Conservation (phyloP, 2,888 invertebrate species). For the Hypomecis atomaria region DNA sequence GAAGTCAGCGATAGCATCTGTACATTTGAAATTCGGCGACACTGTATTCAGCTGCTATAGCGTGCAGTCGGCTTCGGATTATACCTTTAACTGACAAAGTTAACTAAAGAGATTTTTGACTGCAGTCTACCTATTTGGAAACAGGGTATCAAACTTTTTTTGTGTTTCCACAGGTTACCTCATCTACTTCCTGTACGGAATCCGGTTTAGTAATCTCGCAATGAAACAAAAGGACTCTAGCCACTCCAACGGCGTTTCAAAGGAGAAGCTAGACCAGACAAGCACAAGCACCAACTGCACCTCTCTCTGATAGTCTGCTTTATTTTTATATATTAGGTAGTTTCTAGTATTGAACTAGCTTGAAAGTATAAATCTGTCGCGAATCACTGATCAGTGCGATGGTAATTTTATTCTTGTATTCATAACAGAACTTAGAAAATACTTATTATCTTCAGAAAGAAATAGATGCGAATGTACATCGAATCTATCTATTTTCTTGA, state of each 20-base stretch:
- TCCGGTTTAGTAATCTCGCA: slow-evolving; percentile 88
- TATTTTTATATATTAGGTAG: background rate
- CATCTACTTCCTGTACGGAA: slow-evolving; percentile 95
- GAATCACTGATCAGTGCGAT: background rate
- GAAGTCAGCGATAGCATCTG: too few relatives aligned
- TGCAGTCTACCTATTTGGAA: too few relatives aligned
- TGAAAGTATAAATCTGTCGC: background rate
- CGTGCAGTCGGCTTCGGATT: too few relatives aligned
- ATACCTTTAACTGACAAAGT: too few relatives aligned
- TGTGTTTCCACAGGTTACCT: slow-evolving; percentile 86
- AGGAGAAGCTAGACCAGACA: slow-evolving; percentile 42
- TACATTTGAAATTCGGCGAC: too few relatives aligned
- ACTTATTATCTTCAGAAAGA: too few relatives aligned
- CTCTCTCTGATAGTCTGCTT: slow-evolving; percentile 17
- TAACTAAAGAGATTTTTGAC: too few relatives aligned
- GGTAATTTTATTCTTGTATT: too few relatives aligned
- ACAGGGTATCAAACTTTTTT: slow-evolving; percentile 9
- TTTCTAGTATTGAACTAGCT: background rate
- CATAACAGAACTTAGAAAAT: too few relatives aligned
- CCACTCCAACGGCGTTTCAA: slow-evolving; percentile 51
- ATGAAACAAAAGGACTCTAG: slow-evolving; percentile 54
- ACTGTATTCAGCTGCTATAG: too few relatives aligned
- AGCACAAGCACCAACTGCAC: slow-evolving; percentile 64
- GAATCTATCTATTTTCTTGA: too few relatives aligned
- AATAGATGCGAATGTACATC: too few relatives aligned